Evolutionary conservation across 2,888 invertebrate species (phyloP).

Genomic region (Gasteruption jaculator): DNA sequence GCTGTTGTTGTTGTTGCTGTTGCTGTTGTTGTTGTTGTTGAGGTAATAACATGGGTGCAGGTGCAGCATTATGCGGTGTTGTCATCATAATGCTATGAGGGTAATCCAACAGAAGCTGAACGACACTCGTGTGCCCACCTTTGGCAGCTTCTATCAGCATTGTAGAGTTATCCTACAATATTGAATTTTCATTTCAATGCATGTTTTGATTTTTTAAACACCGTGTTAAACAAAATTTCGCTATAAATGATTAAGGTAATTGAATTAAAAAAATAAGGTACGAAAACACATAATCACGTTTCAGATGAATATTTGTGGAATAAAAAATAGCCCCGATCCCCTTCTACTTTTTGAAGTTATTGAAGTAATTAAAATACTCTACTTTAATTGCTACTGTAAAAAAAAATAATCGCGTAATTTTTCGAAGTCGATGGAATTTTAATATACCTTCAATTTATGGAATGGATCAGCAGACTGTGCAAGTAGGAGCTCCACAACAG

Average conservation of each 20-base stretch:
- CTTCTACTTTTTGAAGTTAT: too few relatives aligned
- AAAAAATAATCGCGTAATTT: not conserved
- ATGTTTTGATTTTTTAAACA: not conserved
- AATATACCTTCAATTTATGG: constrained; percentile 81
- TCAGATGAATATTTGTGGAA: too few relatives aligned
- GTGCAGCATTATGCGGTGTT: constrained; percentile 46
- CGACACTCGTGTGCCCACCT: constrained; percentile 94
- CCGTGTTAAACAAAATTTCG: too few relatives aligned
- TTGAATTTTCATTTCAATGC: not conserved
- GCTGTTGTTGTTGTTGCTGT: constrained; percentile 28
- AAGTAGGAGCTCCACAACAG: constrained; percentile 88
- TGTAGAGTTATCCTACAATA: constrained; percentile 85
- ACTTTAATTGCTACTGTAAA: too few relatives aligned
- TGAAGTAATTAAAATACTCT: too few relatives aligned
- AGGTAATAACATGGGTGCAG: constrained; percentile 39
- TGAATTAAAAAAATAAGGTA: too few relatives aligned
- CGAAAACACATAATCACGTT: not conserved
- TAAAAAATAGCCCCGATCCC: too few relatives aligned
- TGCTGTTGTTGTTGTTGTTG: constrained; percentile 35
- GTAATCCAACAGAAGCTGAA: constrained; percentile 90
- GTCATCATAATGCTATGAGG: constrained; percentile 79
- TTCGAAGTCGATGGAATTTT: not conserved
- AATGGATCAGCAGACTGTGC: constrained; percentile 91
- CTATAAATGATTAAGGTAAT: too few relatives aligned
- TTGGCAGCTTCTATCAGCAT: constrained; percentile 98